These are phyloP conservation scores for Galeopsomyia nigrocyanea DNA, from an alignment of 2,888 invertebrate genomes.

Conservation along the genomic window DNA sequence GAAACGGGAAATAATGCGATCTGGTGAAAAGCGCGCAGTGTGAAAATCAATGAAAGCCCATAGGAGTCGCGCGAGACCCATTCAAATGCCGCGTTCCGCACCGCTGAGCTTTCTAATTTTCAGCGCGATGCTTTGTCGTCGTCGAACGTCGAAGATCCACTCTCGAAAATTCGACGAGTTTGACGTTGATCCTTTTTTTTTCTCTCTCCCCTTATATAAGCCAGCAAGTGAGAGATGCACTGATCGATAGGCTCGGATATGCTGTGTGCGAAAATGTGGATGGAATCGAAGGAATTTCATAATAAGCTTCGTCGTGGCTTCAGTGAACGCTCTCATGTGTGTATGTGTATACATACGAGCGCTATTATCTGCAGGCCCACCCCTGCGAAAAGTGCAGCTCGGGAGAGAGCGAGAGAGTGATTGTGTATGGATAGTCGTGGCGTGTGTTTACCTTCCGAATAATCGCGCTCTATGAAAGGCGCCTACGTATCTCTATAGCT, in stretches of 20 bases:
- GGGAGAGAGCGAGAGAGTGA: no score
- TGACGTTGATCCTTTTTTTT: slow-evolving; percentile 32
- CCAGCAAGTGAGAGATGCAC: neutral
- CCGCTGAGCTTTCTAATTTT: slow-evolving; percentile 56
- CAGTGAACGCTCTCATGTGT: slow-evolving; percentile 2
- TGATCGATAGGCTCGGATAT: slow-evolving; percentile 29
- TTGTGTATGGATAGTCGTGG: neutral
- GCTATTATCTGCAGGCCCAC: neutral
- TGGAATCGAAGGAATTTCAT: slow-evolving; percentile 37
- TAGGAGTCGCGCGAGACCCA: slow-evolving; percentile 38
- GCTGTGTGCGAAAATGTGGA: neutral
- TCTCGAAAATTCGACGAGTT: slow-evolving; percentile 30
- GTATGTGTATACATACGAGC: neutral
- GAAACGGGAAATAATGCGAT: slow-evolving; percentile 2
- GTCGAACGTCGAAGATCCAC: slow-evolving; percentile 39
- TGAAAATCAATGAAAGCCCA: slow-evolving; percentile 38
- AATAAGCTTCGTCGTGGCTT: slow-evolving; percentile 25
- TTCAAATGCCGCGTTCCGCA: slow-evolving; percentile 54
- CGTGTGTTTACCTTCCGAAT: slow-evolving; percentile 30
- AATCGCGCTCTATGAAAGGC: slow-evolving; percentile 13
- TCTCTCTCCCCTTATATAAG: neutral
- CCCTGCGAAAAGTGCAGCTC: slow-evolving; percentile 2
- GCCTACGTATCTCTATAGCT: neutral
- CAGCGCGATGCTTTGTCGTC: slow-evolving; percentile 21
- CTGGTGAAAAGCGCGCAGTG: slow-evolving; percentile 27